phyloP scores from a whole-genome alignment of 2,113 vertebrate species.

The Progne subis region DNA sequence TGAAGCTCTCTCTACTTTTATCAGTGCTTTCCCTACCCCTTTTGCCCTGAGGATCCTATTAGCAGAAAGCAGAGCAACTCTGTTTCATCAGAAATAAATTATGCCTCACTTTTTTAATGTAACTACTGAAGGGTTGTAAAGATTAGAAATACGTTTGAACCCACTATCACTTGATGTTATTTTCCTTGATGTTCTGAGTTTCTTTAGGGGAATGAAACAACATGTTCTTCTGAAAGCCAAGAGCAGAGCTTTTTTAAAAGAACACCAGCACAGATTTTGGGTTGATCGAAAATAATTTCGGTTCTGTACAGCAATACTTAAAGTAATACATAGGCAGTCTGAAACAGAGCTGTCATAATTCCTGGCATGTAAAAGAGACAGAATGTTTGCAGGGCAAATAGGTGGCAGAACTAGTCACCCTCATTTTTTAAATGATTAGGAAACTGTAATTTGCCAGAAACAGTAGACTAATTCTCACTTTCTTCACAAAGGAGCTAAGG shows the following conservation, averaged over 20 bases:
- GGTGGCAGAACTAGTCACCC: not conserved
- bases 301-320: constrained; percentile 11
- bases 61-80: constrained; percentile 66
- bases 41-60: constrained; percentile 76
- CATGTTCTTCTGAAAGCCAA: constrained; percentile 55
- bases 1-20: constrained; percentile 38
- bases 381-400: not conserved
- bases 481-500: constrained; percentile 32
- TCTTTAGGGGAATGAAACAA: constrained; percentile 60
- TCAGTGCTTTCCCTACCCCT: constrained; percentile 35
- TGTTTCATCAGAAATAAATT: constrained; percentile 75
- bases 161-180: constrained; percentile 66
- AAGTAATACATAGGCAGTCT: not conserved
- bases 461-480: constrained; percentile 59
- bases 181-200: constrained; percentile 67
- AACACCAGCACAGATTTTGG: not conserved
- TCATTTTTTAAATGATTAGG: constrained; percentile 53
- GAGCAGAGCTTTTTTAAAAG: constrained; percentile 37
- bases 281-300: not conserved
- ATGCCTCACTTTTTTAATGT: constrained; percentile 67
- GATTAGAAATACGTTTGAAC: constrained; percentile 73
- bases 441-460: constrained; percentile 66
- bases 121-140: constrained; percentile 70
- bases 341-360: not conserved
- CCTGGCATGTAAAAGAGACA: not conserved